Evolutionary conservation across 2,797 vertebrate species (phyloP).

Genomic region (Helostoma temminkii): DNA sequence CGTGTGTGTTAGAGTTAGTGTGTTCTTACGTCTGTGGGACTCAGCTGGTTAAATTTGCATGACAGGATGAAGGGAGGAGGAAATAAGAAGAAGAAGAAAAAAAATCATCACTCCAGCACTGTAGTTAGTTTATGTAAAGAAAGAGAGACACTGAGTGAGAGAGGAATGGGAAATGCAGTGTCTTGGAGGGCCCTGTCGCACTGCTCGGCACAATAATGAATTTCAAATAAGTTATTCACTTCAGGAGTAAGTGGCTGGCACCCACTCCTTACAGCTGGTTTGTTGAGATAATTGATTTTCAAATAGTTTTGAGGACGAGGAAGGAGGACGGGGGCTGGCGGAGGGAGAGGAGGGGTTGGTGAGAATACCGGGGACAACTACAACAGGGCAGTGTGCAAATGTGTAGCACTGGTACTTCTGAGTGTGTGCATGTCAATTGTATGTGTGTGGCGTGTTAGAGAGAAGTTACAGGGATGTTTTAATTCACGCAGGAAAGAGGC

Average conservation of each 20-base stretch:
- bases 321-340: slow-evolving; percentile 73
- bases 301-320: slow-evolving; percentile 92
- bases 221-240: slow-evolving; percentile 96
- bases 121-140: slow-evolving; percentile 81
- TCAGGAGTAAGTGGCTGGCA: slow-evolving; percentile 92
- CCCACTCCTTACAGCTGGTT: slow-evolving; percentile 92
- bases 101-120: slow-evolving; percentile 65
- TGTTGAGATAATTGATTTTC: slow-evolving; percentile 98
- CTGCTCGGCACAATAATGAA: slow-evolving; percentile 91
- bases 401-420: slow-evolving; percentile 46
- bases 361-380: slow-evolving; percentile 81
- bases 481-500: slow-evolving; percentile 87
- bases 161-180: slow-evolving; percentile 59
- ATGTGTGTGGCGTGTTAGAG: slow-evolving; percentile 50
- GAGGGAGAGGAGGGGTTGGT: slow-evolving; percentile 14
- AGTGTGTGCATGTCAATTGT: slow-evolving; percentile 58
- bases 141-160: slow-evolving; percentile 36
- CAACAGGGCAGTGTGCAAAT: slow-evolving; percentile 68
- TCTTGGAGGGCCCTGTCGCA: slow-evolving; percentile 86
- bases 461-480: slow-evolving; percentile 78
- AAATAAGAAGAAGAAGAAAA: neutral
- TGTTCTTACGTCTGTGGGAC: slow-evolving; percentile 54
- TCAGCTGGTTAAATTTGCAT: slow-evolving; percentile 88
- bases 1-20: slow-evolving; percentile 15
- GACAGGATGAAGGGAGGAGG: slow-evolving; percentile 58